These are phyloP conservation scores for Mesochorus sp. DNA, from an alignment of 2,888 invertebrate genomes.

Conservation along the genomic window DNA sequence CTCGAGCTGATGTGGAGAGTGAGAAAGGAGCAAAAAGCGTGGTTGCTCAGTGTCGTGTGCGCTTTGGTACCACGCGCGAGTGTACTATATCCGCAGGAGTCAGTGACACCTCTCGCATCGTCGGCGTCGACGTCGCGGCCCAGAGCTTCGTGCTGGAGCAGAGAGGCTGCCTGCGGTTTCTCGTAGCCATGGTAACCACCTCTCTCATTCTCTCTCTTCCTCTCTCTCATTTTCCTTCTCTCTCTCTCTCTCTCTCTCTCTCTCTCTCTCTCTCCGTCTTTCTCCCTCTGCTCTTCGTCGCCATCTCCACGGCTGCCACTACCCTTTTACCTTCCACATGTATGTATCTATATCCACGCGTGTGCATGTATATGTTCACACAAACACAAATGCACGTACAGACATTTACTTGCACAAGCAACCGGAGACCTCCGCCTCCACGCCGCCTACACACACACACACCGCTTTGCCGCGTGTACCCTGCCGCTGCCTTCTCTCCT, in stretches of 20 bases:
- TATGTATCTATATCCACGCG: constrained; percentile 56
- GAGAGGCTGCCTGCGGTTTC: constrained; percentile 76
- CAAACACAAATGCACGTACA: too few relatives aligned
- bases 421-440: constrained; percentile 67
- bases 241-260: constrained; percentile 45
- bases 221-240: constrained; percentile 43
- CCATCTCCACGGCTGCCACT: constrained; percentile 64
- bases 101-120: constrained; percentile 81
- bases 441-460: constrained; percentile 59
- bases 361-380: too few relatives aligned
- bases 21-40: constrained; percentile 60
- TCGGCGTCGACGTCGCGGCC: constrained; percentile 72
- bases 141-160: constrained; percentile 52
- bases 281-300: constrained; percentile 65
- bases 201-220: constrained; percentile 60
- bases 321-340: constrained; percentile 64
- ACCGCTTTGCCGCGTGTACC: constrained; percentile 56
- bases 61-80: constrained; percentile 53
- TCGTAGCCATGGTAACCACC: constrained; percentile 80
- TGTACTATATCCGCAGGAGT: constrained; percentile 77
- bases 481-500: constrained; percentile 64
- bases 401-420: too few relatives aligned
- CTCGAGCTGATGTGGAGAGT: constrained; percentile 20
- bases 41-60: constrained; percentile 67
- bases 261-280: constrained; percentile 57